phyloP scores from a whole-genome alignment of 2,888 invertebrate genomes.

The Gymnosoma rotundatum region DNA sequence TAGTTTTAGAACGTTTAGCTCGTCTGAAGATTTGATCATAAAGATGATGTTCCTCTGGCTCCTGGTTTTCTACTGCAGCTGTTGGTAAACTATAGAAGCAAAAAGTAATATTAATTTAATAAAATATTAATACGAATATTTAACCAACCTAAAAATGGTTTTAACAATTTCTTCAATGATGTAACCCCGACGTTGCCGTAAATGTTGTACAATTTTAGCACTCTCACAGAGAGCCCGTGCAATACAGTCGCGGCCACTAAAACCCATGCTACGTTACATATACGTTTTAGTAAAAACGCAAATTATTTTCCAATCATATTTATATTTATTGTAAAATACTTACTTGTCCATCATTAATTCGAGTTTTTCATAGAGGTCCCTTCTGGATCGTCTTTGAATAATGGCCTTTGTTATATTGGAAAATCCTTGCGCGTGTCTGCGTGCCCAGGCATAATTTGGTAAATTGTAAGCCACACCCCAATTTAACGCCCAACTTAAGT shows the following conservation, averaged over 20 bases:
- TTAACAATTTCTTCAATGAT: slow-evolving; percentile 88
- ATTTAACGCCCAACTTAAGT: slow-evolving; percentile 86
- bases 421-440: slow-evolving; percentile 80
- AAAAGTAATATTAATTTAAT: neutral
- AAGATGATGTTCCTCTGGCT: slow-evolving; percentile 84
- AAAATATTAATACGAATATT: neutral
- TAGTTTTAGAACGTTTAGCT: slow-evolving; percentile 82
- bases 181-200: slow-evolving; percentile 84
- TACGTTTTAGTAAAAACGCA: neutral
- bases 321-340: slow-evolving; percentile 70
- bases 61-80: slow-evolving; percentile 62
- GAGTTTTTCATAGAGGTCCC: slow-evolving; percentile 87
- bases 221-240: slow-evolving; percentile 89
- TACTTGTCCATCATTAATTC: slow-evolving; percentile 88
- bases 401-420: slow-evolving; percentile 73
- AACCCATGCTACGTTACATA: slow-evolving; percentile 86
- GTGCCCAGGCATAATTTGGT: slow-evolving; percentile 84
- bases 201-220: slow-evolving; percentile 83
- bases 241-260: slow-evolving; percentile 88
- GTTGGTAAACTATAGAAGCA: slow-evolving; percentile 72
- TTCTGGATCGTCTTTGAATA: slow-evolving; percentile 84
- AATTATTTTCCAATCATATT: neutral
- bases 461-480: slow-evolving; percentile 88
- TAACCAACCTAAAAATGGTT: slow-evolving; percentile 86
- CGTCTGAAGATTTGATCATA: slow-evolving; percentile 86